These are phyloP conservation scores for Polyodon spathula DNA, from an alignment of 2,113 vertebrate species.

Conservation along the genomic window DNA sequence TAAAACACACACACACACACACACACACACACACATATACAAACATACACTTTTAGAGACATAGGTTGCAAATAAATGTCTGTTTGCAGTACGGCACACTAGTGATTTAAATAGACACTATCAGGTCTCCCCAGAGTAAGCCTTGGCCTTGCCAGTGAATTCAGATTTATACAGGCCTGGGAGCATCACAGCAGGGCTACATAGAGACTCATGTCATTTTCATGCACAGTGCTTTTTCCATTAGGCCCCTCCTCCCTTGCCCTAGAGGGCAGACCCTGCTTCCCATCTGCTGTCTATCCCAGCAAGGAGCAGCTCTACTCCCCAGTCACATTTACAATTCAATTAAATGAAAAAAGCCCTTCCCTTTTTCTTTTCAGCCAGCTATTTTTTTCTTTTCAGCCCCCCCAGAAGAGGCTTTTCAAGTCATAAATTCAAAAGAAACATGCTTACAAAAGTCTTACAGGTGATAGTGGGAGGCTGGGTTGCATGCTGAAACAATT, in stretches of 20 bases:
- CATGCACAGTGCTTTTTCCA: conserved; percentile 31
- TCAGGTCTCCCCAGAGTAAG: neutral
- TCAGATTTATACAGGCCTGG: conserved; percentile 6
- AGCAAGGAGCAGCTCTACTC: conserved; percentile 12
- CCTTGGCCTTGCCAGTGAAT: neutral
- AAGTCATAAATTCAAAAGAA: too few species aligned
- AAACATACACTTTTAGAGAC: too few species aligned
- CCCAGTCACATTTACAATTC: conserved; percentile 34
- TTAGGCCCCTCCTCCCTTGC: conserved; percentile 17
- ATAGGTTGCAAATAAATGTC: neutral
- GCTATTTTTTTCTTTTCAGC: conserved; percentile 28
- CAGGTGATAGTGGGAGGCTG: too few species aligned
- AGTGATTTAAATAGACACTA: conserved; percentile 5
- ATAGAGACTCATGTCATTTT: conserved; percentile 50
- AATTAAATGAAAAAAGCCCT: conserved; percentile 21
- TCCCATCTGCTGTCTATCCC: conserved; percentile 36
- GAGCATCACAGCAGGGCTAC: conserved; percentile 32
- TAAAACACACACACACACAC: too few species aligned
- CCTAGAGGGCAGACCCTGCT: conserved; percentile 26
- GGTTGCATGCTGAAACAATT: too few species aligned
- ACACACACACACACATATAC: neutral
- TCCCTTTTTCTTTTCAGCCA: conserved; percentile 16
- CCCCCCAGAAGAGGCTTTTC: too few species aligned
- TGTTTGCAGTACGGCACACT: neutral
- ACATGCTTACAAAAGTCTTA: too few species aligned